Evolutionary conservation across 2,797 vertebrate species (phyloP).

Genomic region (Psittacula derbiana): DNA sequence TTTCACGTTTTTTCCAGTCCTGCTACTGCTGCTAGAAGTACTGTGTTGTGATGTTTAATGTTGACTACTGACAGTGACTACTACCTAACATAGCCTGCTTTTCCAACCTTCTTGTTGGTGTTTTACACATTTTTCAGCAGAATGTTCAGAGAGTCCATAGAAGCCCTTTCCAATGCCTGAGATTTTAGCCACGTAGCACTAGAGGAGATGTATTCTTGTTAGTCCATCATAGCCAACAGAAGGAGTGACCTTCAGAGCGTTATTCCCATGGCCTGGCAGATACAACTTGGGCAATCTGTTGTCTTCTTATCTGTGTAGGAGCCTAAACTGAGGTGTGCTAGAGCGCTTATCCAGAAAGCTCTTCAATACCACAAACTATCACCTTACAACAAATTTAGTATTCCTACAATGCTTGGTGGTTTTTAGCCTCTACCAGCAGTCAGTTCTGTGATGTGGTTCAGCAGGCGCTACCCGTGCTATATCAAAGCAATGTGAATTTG

Average conservation of each 20-base stretch:
- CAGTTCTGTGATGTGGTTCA: not conserved
- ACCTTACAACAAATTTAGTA: not conserved
- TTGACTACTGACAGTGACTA: not conserved
- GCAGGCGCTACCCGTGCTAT: not conserved
- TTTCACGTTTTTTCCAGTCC: not conserved
- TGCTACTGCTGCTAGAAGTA: not conserved
- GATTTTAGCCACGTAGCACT: not conserved
- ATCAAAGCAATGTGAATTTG: not conserved
- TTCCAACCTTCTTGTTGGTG: not conserved
- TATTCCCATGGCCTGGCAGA: not conserved
- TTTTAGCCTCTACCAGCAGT: not conserved
- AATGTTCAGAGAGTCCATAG: not conserved
- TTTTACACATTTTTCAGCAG: not conserved
- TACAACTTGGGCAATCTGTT: not conserved
- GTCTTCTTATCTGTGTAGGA: not conserved
- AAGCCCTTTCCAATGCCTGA: not conserved
- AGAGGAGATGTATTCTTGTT: not conserved
- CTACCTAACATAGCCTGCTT: not conserved
- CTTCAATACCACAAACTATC: not conserved
- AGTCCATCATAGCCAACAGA: not conserved
- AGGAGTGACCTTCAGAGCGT: not conserved
- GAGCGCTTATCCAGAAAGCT: not conserved
- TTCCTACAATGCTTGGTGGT: not conserved
- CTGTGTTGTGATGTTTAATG: not conserved
- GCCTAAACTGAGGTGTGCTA: not conserved